Base-by-base conservation (phyloP, 2,113 vertebrate genomes). In the Entelurus aequoreus region DNA sequence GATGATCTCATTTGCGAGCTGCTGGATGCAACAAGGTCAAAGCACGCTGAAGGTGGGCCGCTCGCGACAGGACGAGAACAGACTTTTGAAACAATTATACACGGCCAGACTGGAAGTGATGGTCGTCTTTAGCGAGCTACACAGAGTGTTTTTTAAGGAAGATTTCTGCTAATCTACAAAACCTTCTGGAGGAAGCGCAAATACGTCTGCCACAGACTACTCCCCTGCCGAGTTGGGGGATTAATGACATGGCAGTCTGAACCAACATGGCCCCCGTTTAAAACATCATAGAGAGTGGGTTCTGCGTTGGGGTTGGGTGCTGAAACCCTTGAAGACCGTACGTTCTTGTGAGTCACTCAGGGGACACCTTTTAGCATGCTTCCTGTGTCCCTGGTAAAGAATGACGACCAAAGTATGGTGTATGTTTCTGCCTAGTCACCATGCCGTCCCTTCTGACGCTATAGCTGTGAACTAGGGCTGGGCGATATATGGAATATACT, bases 1-100 rank as follows among this genome's bases (percentile, higher is more conserved):
- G 87, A 87, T 89, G 86, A 91, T 87, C 89, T 90, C 87, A 88
- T 88, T 78, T 50, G 79, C 83, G 79, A 83, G 79, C 82, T 85
- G 84, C 80, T 82, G 84, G 87, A 81, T 86, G 86, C 82, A 86
- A 80, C 86, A 83, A 87, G 86, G 87, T 86, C 87, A 85, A 79
- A 87, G 75, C 84, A 5, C 42, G 78, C 82, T 84, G 84, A 83
- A 80, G 85, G 83, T 85, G 79, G 78, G 78, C 71, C 42, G 84
- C 82, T 84, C 76, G 81, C 71, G 81, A 80, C 76, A 87, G 81
- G 75, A 78, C 74, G 77, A 46, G 54, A 77, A 80, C 59, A 13
- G 35, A 48, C 69, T 76, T 82, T 79, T 83, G 76, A 80, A 87
- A 89, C 83, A 86, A 87, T 87, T 84, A 46, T 11, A 82, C 79